A percentile compares a stretch with the other conserved stretches of the same genome.
Conservation (phyloP, 2,797 vertebrate species). For the Syngnathus rostellatus region DNA sequence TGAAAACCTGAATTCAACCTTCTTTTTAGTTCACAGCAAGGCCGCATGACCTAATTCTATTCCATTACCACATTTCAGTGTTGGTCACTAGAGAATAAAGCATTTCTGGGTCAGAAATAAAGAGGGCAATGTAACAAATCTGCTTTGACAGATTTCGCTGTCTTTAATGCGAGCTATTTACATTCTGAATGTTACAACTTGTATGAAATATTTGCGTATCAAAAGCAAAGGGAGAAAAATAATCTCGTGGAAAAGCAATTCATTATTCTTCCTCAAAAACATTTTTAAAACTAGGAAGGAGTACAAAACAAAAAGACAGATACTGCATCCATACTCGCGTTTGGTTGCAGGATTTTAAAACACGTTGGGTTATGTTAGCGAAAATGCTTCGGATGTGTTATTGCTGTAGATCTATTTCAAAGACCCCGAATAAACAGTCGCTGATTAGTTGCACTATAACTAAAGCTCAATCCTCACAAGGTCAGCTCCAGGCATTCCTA, state of each 20-base stretch:
- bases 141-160: neutral
- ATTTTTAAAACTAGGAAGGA: neutral
- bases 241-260: neutral
- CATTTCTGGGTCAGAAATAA: neutral
- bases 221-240: neutral
- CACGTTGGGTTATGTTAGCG: neutral
- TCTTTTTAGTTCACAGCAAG: neutral
- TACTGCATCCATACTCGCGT: neutral
- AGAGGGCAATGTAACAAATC: neutral
- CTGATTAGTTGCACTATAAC: slow-evolving; percentile 13
- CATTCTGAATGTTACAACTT: neutral
- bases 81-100: neutral
- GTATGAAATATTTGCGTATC: neutral
- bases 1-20: slow-evolving; percentile 10
- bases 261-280: neutral
- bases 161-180: neutral
- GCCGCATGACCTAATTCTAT: neutral
- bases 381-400: slow-evolving; percentile 5
- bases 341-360: neutral
- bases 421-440: neutral
- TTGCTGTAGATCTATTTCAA: neutral
- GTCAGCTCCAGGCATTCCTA: slow-evolving; percentile 1
- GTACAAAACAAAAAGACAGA: neutral
- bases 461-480: slow-evolving; percentile 7
- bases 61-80: neutral